These are phyloP conservation scores for Ceraclea dissimilis DNA, from an alignment of 2,888 invertebrate species.

Conservation along the genomic window DNA sequence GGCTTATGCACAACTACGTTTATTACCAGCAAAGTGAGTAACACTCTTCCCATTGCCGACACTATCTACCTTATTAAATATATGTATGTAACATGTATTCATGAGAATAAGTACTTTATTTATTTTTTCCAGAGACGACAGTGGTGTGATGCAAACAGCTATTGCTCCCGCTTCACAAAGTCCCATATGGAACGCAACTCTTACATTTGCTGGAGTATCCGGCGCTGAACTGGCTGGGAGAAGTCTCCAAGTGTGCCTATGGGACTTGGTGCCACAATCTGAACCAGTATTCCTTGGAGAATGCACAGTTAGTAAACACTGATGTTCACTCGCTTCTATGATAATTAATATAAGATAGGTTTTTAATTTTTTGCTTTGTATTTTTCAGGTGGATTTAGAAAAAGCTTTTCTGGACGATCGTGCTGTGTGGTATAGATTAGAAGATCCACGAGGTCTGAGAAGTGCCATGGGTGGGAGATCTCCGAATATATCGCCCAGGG, in stretches of 20 bases:
- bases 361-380: neutral
- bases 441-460: conserved; percentile 67
- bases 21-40: conserved; percentile 52
- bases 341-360: neutral
- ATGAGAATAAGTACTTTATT: no score
- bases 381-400: conserved; percentile 65
- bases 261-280: conserved; percentile 79
- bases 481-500: conserved; percentile 71
- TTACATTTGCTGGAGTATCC: conserved; percentile 72
- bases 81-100: no score
- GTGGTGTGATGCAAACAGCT: conserved; percentile 71
- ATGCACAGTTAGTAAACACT: conserved; percentile 48
- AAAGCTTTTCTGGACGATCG: conserved; percentile 83
- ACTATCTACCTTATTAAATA: no score
- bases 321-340: no score
- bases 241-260: conserved; percentile 77
- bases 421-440: conserved; percentile 83
- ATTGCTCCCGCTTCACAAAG: conserved; percentile 80
- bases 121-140: conserved; percentile 54
- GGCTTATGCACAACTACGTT: conserved; percentile 75
- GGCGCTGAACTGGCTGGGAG: conserved; percentile 74
- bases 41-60: no score
- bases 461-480: conserved; percentile 49
- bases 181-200: conserved; percentile 89
- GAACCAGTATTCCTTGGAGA: conserved; percentile 77